Evolutionary conservation across 2,888 invertebrate genomes (phyloP), one percentile per base, ranked within the genome.

Genomic region (Drosophila barbarae): DNA sequence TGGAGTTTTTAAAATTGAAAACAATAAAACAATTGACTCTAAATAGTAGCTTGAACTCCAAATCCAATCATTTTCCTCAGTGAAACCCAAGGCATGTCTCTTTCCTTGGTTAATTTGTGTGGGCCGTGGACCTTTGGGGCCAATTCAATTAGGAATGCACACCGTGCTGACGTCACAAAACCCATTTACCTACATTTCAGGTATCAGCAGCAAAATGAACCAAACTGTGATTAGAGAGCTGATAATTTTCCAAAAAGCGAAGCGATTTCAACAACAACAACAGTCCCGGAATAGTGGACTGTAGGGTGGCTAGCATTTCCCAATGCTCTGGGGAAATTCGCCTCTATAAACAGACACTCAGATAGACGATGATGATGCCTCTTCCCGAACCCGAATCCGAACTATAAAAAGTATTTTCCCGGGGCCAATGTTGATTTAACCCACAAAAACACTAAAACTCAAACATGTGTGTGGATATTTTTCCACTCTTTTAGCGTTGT

Each of bases 71-170:
- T 55, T 55, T 55, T n/a, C 28, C 18, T 51, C 55, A 55, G 55
- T 52, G 53, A 28, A n/a, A 9, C 36, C 26, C 26, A n/a, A 36
- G 36, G 50, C 30, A 46, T 34, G 21, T 9, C 26, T 60, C n/a
- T 38, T 34, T 34, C 32, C 26, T 63, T 32, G 42, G 35, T 51
- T 61, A 63, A 51, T 69, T 39, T 65, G 72, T 77, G 78, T 71
- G 76, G 72, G 77, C 64, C 21, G 61, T 67, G 65, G 42, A 49
- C 65, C 64, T 59, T 18, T 63, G 63, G 72, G 42, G 56, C 70
- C 64, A 78, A 75, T 81, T 69, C 63, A 66, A 81, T 78, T 81
- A 60, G 73, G 66, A 78, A 81, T 78, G 73, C 76, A 72, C 72
- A 64, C 41, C 32, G 34, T 10, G 28, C 41, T 59, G 35, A 63